Percentiles rank a stretch among this genome's conserved stretches.
phyloP scores from a whole-genome alignment of 2,888 invertebrate genomes.

The Pterobdella sp. region DNA sequence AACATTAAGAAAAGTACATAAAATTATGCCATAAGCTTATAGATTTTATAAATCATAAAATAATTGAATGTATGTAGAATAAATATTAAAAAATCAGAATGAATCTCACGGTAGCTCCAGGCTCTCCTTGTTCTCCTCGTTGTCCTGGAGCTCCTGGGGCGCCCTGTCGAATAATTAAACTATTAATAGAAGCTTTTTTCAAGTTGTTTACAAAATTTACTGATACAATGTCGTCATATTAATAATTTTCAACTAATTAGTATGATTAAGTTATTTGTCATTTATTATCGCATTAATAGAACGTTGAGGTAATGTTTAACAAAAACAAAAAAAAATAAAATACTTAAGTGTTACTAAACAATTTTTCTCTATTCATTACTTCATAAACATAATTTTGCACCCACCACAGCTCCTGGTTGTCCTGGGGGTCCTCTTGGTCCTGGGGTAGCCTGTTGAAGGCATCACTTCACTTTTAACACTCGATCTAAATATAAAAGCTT shows the following conservation, averaged over 20 bases:
- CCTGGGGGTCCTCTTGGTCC: constrained; percentile 25
- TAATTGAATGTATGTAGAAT: background rate
- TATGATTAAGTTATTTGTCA: background rate
- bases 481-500: too few relatives aligned
- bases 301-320: too few relatives aligned
- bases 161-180: background rate
- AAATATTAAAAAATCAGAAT: background rate
- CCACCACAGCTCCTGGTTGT: constrained; percentile 22
- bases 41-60: background rate
- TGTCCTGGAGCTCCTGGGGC: constrained; percentile 22
- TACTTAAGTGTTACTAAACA: too few relatives aligned
- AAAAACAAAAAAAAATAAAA: too few relatives aligned
- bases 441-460: background rate
- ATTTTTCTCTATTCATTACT: too few relatives aligned
- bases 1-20: too few relatives aligned
- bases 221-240: background rate
- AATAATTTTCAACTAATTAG: background rate
- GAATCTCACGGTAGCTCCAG: constrained; percentile 19
- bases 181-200: background rate
- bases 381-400: too few relatives aligned
- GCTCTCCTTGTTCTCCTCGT: constrained; percentile 27
- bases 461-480: too few relatives aligned
- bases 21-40: too few relatives aligned
- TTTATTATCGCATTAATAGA: too few relatives aligned
- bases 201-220: background rate